Evolutionary conservation across 2,797 vertebrate species (phyloP).

Genomic region (Cyclura pinguis): DNA sequence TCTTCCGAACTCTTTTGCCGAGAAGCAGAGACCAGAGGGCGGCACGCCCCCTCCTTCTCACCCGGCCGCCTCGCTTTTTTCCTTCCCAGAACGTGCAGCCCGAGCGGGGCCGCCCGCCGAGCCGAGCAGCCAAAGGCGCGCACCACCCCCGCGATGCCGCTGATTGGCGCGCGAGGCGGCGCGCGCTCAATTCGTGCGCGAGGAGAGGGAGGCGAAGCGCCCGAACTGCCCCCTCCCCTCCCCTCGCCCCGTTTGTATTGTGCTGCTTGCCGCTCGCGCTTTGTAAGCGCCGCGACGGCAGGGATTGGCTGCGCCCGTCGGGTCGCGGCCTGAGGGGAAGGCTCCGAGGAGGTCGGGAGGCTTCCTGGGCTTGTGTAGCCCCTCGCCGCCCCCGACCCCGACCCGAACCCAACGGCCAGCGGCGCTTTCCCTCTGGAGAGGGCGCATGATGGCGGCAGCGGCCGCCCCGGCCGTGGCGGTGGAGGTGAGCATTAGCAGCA

Average conservation of each 20-base stretch:
- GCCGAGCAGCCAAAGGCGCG: too few species aligned
- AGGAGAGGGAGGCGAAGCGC: not conserved
- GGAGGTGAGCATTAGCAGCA: slow-evolving; percentile 74
- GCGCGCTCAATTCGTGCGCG: slow-evolving; percentile 20
- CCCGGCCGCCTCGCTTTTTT: not conserved
- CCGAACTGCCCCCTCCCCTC: too few species aligned
- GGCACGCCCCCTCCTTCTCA: not conserved
- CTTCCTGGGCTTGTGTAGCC: not conserved
- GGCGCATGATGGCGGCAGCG: slow-evolving; percentile 80
- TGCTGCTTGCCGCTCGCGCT: not conserved
- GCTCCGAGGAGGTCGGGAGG: not conserved
- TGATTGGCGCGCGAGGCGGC: slow-evolving; percentile 19
- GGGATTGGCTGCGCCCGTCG: not conserved
- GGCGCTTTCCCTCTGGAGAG: not conserved
- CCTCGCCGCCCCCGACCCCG: not conserved
- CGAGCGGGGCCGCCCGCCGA: too few species aligned
- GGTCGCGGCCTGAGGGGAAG: not conserved
- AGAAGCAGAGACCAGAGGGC: not conserved
- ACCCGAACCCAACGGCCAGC: not conserved
- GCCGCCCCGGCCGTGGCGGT: slow-evolving; percentile 48
- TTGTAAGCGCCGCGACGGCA: not conserved
- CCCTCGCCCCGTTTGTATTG: slow-evolving; percentile 20
- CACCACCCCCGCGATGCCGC: not conserved
- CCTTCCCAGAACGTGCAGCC: not conserved
- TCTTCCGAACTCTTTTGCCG: too few species aligned